Evolutionary conservation across 2,797 vertebrate species (phyloP).

Genomic region (Chaetodon trifasciatus): DNA sequence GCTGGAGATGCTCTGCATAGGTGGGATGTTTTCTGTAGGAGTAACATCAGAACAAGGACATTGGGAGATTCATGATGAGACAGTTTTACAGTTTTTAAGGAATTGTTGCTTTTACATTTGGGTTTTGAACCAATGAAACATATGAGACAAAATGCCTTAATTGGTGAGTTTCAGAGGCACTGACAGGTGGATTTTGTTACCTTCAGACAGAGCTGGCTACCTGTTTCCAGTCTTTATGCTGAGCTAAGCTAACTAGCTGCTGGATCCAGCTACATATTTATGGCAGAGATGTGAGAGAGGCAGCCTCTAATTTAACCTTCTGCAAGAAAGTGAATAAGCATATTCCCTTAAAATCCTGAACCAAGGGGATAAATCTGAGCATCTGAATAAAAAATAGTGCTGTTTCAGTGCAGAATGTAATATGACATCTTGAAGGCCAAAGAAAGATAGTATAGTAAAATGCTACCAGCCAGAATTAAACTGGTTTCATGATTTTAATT

Average conservation of each 20-base stretch:
- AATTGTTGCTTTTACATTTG: no score
- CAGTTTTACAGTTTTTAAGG: background rate
- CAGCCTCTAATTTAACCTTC: background rate
- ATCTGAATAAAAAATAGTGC: background rate
- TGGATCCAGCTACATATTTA: no score
- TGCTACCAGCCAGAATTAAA: no score
- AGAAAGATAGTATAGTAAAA: no score
- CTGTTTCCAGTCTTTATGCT: background rate
- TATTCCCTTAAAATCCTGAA: background rate
- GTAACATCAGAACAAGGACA: background rate
- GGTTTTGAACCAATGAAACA: background rate
- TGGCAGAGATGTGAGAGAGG: background rate
- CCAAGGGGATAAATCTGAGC: background rate
- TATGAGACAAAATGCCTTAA: background rate
- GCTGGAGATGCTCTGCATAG: slow-evolving; percentile 97
- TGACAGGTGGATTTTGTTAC: no score
- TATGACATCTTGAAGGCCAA: background rate
- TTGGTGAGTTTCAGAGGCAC: background rate
- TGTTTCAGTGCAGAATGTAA: no score
- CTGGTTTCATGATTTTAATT: no score
- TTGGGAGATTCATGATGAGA: slow-evolving; percentile 1
- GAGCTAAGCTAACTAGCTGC: background rate
- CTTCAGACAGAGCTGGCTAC: background rate
- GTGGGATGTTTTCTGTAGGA: slow-evolving; percentile 86
- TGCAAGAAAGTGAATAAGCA: background rate